These are phyloP conservation scores for Hemiprocne comata DNA, from an alignment of 2,113 vertebrate species.

Conservation along the genomic window DNA sequence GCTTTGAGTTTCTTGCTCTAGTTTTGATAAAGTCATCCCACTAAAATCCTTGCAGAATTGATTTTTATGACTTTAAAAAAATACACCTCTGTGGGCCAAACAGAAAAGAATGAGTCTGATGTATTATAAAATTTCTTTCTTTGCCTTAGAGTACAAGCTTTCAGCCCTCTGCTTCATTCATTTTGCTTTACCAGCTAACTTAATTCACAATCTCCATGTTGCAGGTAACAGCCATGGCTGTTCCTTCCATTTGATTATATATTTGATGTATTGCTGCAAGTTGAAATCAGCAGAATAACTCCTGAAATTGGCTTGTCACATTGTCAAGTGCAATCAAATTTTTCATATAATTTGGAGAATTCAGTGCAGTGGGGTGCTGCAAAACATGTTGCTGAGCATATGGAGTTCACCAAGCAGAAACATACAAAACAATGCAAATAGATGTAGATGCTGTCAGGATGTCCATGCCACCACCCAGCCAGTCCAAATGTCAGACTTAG, in stretches of 20 bases:
- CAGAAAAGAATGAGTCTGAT: not conserved
- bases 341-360: not conserved
- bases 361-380: not conserved
- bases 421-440: not conserved
- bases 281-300: not conserved
- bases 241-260: not conserved
- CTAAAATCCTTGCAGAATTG: not conserved
- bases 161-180: not conserved
- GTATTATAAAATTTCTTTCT: not conserved
- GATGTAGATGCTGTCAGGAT: not conserved
- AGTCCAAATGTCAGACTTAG: fast-evolving
- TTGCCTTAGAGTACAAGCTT: not conserved
- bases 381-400: not conserved
- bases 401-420: not conserved
- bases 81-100: not conserved
- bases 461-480: not conserved
- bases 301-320: not conserved
- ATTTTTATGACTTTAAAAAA: not conserved
- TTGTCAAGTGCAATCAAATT: not conserved
- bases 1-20: not conserved
- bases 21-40: not conserved
- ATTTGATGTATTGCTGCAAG: not conserved
- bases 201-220: not conserved
- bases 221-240: not conserved
- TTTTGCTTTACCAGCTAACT: not conserved